These are phyloP conservation scores for Hemichromis elongatus DNA, from an alignment of 2,113 vertebrate genomes.

Conservation along the genomic window DNA sequence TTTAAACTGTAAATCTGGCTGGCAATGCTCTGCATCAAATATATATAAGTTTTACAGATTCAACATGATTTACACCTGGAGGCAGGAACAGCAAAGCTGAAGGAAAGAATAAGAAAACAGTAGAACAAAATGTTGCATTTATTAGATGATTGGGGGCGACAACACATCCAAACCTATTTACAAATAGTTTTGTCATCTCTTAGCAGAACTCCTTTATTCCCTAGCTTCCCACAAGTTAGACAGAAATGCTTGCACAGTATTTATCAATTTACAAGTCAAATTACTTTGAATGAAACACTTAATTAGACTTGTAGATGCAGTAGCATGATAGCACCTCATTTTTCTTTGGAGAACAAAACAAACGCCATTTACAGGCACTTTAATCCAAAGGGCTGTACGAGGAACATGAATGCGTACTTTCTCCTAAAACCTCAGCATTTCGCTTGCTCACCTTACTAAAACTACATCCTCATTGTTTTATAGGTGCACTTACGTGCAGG, in stretches of 20 bases:
- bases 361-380: neutral
- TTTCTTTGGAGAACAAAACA: constrained; percentile 12
- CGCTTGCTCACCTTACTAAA: neutral
- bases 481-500: constrained; percentile 23
- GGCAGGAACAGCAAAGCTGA: neutral
- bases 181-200: neutral
- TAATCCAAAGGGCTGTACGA: neutral
- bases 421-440: neutral
- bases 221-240: neutral
- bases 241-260: neutral
- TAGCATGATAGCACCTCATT: constrained; percentile 38
- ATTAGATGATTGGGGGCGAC: neutral
- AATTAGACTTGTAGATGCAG: constrained; percentile 60
- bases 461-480: constrained; percentile 33
- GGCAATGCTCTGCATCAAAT: neutral
- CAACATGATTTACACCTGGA: neutral
- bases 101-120: neutral
- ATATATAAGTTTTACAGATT: neutral
- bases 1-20: neutral
- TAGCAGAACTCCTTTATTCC: neutral
- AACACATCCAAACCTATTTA: neutral
- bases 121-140: neutral
- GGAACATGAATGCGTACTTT: neutral
- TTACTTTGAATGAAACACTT: constrained; percentile 29
- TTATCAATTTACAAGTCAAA: constrained; percentile 61